Evolutionary conservation across 2,113 vertebrate genomes (phyloP).

Genomic region (Engraulis encrasicolus): DNA sequence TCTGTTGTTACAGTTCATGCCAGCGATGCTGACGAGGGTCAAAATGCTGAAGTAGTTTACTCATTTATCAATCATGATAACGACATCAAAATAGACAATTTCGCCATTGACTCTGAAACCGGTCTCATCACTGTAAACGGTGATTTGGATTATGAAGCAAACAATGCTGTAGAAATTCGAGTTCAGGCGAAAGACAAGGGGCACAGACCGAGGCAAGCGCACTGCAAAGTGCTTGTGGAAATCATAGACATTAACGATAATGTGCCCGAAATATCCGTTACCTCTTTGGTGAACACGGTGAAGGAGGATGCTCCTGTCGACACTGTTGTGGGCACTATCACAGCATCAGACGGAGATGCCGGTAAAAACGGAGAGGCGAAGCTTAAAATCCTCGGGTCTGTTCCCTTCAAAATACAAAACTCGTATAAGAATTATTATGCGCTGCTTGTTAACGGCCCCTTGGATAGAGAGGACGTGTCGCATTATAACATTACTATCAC

Average conservation of each 20-base stretch:
- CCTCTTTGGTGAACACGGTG: constrained; percentile 69
- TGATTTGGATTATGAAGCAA: constrained; percentile 76
- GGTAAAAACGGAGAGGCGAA: constrained; percentile 46
- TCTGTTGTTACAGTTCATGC: constrained; percentile 67
- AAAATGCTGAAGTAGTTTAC: constrained; percentile 62
- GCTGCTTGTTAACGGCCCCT: constrained; percentile 42
- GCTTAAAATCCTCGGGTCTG: constrained; percentile 17
- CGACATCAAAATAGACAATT: constrained; percentile 69
- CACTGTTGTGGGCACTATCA: constrained; percentile 66
- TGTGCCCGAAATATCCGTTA: constrained; percentile 72
- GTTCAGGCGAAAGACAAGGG: constrained; percentile 75
- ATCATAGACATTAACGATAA: constrained; percentile 83
- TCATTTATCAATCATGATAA: constrained; percentile 57
- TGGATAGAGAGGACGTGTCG: constrained; percentile 64
- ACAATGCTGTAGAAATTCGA: constrained; percentile 73
- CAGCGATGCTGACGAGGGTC: constrained; percentile 75
- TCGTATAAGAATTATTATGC: constrained; percentile 57
- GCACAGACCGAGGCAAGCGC: constrained; percentile 67
- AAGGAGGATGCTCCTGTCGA: constrained; percentile 60
- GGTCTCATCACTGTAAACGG: constrained; percentile 78
- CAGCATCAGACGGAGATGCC: constrained; percentile 72
- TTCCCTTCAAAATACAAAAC: constrained; percentile 49
- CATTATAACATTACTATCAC: constrained; percentile 62
- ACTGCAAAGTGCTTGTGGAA: constrained; percentile 79
- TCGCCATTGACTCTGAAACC: constrained; percentile 73